A percentile compares a stretch with the other conserved stretches of the same genome.
phyloP scores from a whole-genome alignment of 2,888 invertebrate genomes.

The Eristalinus aeneus region DNA sequence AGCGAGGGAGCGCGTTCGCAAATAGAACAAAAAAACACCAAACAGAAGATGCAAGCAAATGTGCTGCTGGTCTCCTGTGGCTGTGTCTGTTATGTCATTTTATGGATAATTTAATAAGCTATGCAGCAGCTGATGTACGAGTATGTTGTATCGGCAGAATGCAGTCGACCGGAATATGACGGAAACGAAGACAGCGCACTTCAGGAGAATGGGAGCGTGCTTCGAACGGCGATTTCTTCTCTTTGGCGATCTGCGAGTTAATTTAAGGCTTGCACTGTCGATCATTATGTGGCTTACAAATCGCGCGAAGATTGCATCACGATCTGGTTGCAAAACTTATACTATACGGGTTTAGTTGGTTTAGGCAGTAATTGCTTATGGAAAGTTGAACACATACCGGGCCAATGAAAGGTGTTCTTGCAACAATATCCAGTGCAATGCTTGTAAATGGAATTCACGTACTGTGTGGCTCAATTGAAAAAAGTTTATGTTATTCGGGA shows the following conservation, averaged over 20 bases:
- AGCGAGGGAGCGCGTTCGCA: background rate
- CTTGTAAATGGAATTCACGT: too few relatives aligned
- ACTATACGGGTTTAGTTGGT: background rate
- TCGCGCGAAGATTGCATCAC: conserved; percentile 8
- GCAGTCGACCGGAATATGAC: conserved; percentile 32
- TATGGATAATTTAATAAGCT: conserved; percentile 57
- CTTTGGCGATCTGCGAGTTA: background rate
- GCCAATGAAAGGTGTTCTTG: too few relatives aligned
- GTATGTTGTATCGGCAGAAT: background rate
- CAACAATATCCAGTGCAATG: too few relatives aligned
- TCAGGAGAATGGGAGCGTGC: background rate
- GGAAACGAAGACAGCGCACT: background rate
- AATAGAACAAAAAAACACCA: background rate
- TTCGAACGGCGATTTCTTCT: background rate
- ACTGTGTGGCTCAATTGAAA: too few relatives aligned
- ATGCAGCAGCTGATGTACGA: conserved; percentile 1
- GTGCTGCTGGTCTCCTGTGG: background rate
- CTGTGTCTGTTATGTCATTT: conserved; percentile 51
- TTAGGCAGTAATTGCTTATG: background rate
- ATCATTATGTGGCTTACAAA: background rate
- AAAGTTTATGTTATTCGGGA: too few relatives aligned
- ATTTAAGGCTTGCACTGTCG: background rate
- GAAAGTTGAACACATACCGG: background rate
- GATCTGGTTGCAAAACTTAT: background rate
- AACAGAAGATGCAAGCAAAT: background rate